Conservation (phyloP, 2,797 vertebrate species). For the Phrynocephalus forsythii region DNA sequence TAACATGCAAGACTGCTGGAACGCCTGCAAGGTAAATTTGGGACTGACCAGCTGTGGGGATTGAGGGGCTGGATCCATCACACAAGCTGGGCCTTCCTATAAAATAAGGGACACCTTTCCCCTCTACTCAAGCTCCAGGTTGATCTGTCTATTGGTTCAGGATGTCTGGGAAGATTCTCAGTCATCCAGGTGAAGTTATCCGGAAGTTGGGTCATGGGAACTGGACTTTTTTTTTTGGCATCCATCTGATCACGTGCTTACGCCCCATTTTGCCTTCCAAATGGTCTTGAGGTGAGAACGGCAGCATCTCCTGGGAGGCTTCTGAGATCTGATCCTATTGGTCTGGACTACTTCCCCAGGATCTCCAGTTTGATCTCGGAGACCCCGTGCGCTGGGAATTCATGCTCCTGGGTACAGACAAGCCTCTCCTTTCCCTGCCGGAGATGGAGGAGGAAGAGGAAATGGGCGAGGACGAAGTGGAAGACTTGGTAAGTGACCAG, state of each 20-base stretch:
- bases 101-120: no score
- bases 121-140: no score
- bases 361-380: constrained; percentile 85
- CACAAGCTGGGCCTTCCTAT: neutral
- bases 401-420: constrained; percentile 75
- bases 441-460: constrained; percentile 57
- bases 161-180: no score
- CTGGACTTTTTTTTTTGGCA: no score
- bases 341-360: constrained; percentile 73
- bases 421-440: constrained; percentile 64
- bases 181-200: no score
- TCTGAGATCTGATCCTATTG: neutral
- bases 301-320: neutral
- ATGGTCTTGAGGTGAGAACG: no score
- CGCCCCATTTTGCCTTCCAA: no score
- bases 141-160: no score
- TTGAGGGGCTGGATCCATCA: neutral
- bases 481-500: constrained; percentile 63
- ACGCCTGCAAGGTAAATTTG: constrained; percentile 74
- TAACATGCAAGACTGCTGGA: constrained; percentile 92
- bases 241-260: no score
- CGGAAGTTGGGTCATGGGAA: no score
- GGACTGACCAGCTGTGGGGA: neutral
- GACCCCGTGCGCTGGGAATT: constrained; percentile 86
- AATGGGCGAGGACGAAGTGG: neutral